Conservation (phyloP, 2,113 vertebrate species). For the Symphodus melops region DNA sequence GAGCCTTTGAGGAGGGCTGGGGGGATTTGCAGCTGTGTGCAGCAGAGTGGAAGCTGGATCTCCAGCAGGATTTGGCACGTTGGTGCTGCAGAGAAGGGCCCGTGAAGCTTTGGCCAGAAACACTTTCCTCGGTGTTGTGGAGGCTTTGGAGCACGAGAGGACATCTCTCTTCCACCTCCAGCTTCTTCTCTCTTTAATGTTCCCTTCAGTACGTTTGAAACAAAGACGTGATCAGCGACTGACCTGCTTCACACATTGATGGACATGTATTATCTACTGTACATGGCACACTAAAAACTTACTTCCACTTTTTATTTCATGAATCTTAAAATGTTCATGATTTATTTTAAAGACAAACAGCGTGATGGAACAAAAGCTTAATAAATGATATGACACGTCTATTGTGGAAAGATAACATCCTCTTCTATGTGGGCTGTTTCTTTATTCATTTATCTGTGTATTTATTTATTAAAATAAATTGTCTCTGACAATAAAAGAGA, state of each 20-base stretch:
- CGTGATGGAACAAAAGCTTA: no score
- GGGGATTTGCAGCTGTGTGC: constrained; percentile 65
- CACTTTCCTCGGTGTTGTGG: constrained; percentile 29
- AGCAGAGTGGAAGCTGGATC: constrained; percentile 43
- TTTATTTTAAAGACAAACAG: no score
- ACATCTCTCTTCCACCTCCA: constrained; percentile 13
- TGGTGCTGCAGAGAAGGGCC: constrained; percentile 19
- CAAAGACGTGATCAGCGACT: neutral
- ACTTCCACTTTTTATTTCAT: neutral
- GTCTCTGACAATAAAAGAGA: no score
- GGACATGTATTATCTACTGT: neutral
- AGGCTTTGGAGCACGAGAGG: neutral
- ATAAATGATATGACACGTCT: no score
- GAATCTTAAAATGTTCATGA: no score
- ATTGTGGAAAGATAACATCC: no score
- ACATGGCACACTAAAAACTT: neutral
- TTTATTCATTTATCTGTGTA: no score
- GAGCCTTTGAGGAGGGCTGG: constrained; percentile 44
- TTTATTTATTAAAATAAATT: no score
- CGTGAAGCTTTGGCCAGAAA: constrained; percentile 29
- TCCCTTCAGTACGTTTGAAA: neutral
- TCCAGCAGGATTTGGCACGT: constrained; percentile 64
- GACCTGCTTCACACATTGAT: neutral
- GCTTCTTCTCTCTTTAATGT: constrained; percentile 10
- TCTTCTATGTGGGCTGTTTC: no score